Evolutionary conservation across 2,888 invertebrate species (phyloP), one percentile per base, ranked within the genome.

Genomic region (Harpagoxenus sublaevis): DNA sequence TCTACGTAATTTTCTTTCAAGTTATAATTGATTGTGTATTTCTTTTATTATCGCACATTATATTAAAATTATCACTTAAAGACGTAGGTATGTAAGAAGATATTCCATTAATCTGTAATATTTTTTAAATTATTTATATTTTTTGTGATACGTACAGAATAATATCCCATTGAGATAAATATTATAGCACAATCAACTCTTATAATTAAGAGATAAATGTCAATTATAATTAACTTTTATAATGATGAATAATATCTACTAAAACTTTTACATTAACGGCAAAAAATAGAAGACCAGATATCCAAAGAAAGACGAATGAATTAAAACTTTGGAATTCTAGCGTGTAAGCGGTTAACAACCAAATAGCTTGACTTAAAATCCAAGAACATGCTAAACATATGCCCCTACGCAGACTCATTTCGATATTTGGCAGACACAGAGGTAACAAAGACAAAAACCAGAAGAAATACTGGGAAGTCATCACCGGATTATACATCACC

Each of bases 381-480:
- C 98, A 98, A 45, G 97, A 93, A 53, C 95, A 84, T 0, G 95
- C 92, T 28, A 97, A 94, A 10, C 96, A 90, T 0, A 96, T 82
- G 0, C 96, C 96, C 83, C 95, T 95, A 12, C 94, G 94, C 9
- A 95, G 92, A 3, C 96, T 95, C 84, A 97, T 95, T 86, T 96
- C 96, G 45, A 98, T 96, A 92, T 97, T 96, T 88, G 98, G 97
- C 0, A 97, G 95, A 84, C 98, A 97, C 35, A 99, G 93, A 0
- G 99, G 99, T 28, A 99, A 95, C 9, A 99, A 95, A 1, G 98
- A 97, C 84, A 99, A 95, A 93, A 99, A 99, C 99, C 99, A 99
- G 71, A 99, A 96, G 91, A 99, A 99, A 94, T 99, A 99, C 94
- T 99, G 99, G 6, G 99, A 99, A 0, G 99, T 99, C 94, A 99